Base-by-base conservation (phyloP, 1,140 invertebrate species). In the Geopemphigus sp. region DNA sequence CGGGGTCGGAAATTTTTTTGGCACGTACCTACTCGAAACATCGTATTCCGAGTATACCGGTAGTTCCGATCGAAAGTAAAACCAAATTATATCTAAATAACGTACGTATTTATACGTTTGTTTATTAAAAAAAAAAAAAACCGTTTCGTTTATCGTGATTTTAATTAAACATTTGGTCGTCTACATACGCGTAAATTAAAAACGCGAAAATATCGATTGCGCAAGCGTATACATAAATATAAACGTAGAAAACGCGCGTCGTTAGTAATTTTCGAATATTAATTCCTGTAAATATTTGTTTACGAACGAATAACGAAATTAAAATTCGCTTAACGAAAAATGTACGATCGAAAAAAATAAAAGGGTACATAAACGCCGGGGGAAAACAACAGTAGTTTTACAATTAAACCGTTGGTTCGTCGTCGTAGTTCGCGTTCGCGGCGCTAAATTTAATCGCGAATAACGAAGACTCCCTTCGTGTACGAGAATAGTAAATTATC, bases 401-500 rank as follows among this genome's bases (percentile, higher is more conserved):
- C 17, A 32, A 32, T n/a, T n/a, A n/a, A n/a, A n/a, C n/a, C 19
- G 10, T 64, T 64, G 32, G 29, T 64, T 64, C 12, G 4, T 64
- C 61, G 15, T 64, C n/a, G 32, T 64, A n/a, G 32, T 39, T 64
- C 10, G 11, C 32, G 19, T n/a, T 12, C 2, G 17, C 10, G 19
- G 11, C 29, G 19, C 19, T 39, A 32, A 64, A 64, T 39, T 64
- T 64, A 64, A 64, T 64, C n/a, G 19, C 29, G 11, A 64, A 64
- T 32, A 17, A 26, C 10, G 26, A 15, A 29, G 61, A 64, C 29
- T n/a, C 15, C 32, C 29, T 26, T n/a, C n/a, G 10, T 26, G 24
- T 61, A 64, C 17, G 14, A 64, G n/a, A 39, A 32, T 32, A 64
- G 32, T 19, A 64, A 64, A 32, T 64, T 32, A 64, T n/a, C n/a